Base-by-base conservation (phyloP, 30 jellyfish, hydroid and myxozoan genomes). In the Aurelia aurita region DNA sequence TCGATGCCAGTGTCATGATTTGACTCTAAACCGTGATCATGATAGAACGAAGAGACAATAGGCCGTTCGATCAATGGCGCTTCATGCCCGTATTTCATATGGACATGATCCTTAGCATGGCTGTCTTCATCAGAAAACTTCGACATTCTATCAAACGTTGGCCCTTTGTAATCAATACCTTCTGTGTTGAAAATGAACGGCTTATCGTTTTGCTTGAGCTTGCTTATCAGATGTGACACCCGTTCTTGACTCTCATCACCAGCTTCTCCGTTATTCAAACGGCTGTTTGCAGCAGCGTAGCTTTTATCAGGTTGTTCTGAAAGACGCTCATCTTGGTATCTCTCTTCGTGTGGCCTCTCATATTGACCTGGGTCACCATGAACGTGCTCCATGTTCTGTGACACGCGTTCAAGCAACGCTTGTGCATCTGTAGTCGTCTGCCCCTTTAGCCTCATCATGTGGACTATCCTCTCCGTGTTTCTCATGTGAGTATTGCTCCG, bases 171-270 rank as follows among this genome's bases (percentile, higher is more conserved):
- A 39, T 90, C 97, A 13, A 90, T 82, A 13, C 80, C 84, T 26
- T 75, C 90, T 34, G 97, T 90, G 82, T 90, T 72, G 78, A 83
- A 79, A 25, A 90, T 84, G 59, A 90, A 73, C 44, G 97, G 97
- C 66, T 60, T 58, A 23, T 75, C 75, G 27, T 63, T 78, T 26
- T 85, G 89, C 84, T 85, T 74, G 46, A 47, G 70, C 16, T 74
- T 45, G 67, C 55, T 65, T 14, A 85, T 85, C 62, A 85, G 59
- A 58, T 74, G 84, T 12, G 95, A 72, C 18, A 85, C 86, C 16
- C 63, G 75, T 21, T 85, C 89, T 45, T 78, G 89, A 15, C 54
- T 43, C 13, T 21, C 96, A 11, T 77, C 87, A 14, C 44, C n/a
- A 7, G 25, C 72, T 7, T 47, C 84, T 19, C 55, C 27, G 9